Percentiles rank a stretch among this genome's conserved stretches.
Evolutionary conservation across 2,797 vertebrate species (phyloP).

Genomic region (Aeoliscus strigatus): DNA sequence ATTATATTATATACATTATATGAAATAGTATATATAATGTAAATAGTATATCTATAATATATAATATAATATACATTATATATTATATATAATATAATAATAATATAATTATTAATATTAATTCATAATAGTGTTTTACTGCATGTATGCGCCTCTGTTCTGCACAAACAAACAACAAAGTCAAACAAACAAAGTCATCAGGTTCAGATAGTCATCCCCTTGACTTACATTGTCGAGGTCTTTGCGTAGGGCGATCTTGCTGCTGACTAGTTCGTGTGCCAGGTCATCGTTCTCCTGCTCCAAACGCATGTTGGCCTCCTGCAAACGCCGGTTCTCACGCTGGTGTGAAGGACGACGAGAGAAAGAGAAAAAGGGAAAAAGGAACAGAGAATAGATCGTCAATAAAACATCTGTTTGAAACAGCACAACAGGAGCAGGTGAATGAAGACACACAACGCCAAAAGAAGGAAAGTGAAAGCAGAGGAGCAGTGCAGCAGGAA

Average conservation of each 20-base stretch:
- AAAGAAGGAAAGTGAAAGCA: slow-evolving; percentile 28
- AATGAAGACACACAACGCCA: too few relatives aligned
- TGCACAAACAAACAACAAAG: background rate
- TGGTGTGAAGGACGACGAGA: slow-evolving; percentile 39
- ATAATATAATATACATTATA: too few relatives aligned
- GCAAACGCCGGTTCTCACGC: slow-evolving; percentile 93
- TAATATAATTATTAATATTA: too few relatives aligned
- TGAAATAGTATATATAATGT: too few relatives aligned
- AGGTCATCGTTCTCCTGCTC: slow-evolving; percentile 98
- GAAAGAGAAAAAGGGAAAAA: background rate
- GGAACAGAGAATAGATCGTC: background rate
- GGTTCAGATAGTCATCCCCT: background rate
- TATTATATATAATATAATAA: too few relatives aligned
- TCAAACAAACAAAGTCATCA: slow-evolving; percentile 1
- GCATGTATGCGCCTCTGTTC: too few relatives aligned
- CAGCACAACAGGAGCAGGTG: background rate
- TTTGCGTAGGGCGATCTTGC: slow-evolving; percentile 96
- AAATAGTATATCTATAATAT: too few relatives aligned
- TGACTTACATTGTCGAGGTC: slow-evolving; percentile 93
- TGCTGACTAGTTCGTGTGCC: slow-evolving; percentile 96
- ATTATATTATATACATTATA: too few relatives aligned
- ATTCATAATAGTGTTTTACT: too few relatives aligned
- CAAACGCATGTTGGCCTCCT: slow-evolving; percentile 97
- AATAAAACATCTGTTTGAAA: background rate
- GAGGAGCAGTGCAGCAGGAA: too few relatives aligned